Conservation (phyloP, 35 echinoderm and acorn worm species). For the Nesometra sesokonis region DNA sequence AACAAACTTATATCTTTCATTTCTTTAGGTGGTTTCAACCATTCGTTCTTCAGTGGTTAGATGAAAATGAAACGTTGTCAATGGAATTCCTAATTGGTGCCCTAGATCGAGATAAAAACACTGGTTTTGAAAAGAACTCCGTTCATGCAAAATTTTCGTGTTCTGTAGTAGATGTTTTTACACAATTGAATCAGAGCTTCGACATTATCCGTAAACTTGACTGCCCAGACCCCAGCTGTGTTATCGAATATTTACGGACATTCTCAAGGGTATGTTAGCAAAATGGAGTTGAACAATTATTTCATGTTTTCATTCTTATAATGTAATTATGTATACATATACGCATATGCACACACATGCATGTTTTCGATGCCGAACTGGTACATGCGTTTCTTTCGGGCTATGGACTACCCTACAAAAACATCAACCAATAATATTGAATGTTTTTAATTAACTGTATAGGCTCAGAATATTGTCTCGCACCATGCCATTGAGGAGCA, state of each 20-base stretch:
- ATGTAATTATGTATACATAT: no score
- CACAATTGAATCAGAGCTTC: constrained; percentile 96
- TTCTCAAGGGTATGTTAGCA: constrained; percentile 54
- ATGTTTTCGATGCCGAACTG: no score
- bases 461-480: no score
- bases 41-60: constrained; percentile 95
- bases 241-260: constrained; percentile 89
- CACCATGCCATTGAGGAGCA: no score
- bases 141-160: constrained; percentile 91
- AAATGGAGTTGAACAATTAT: background rate
- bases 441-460: no score
- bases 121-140: constrained; percentile 88
- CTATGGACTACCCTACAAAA: no score
- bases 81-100: constrained; percentile 93
- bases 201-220: constrained; percentile 88
- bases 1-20: background rate
- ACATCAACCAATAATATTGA: no score
- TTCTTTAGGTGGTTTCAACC: constrained; percentile 94
- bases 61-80: constrained; percentile 82
- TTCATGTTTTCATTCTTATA: no score
- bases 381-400: no score
- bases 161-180: constrained; percentile 95
- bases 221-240: constrained; percentile 75
- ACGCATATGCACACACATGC: no score
- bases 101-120: constrained; percentile 69